Conservation (phyloP, 2,113 vertebrate genomes). For the Mohoua ochrocephala region DNA sequence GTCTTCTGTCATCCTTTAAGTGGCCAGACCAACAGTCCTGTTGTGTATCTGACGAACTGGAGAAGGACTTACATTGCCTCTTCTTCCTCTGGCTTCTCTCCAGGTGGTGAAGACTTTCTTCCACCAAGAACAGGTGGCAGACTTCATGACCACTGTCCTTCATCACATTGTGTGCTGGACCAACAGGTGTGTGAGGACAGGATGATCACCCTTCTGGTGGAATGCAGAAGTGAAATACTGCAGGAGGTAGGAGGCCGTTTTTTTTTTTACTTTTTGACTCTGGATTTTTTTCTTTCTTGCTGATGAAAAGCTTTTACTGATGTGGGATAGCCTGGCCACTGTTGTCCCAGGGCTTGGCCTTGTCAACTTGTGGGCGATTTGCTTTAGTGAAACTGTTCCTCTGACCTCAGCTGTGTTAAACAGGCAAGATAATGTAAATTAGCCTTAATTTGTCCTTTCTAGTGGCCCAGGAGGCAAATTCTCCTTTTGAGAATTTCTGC, state of each 20-base stretch:
- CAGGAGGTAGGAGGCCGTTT: background rate
- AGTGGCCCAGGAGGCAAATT: background rate
- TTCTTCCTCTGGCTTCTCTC: background rate
- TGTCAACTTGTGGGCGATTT: background rate
- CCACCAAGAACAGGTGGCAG: too few species aligned
- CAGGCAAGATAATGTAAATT: background rate
- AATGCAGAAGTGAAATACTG: background rate
- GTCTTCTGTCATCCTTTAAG: background rate
- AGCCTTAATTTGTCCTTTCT: background rate
- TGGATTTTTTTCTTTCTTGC: background rate
- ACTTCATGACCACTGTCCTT: background rate
- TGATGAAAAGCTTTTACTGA: background rate
- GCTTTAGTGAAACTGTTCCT: background rate
- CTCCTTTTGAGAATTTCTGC: background rate
- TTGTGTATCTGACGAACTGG: background rate
- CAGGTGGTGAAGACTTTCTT: background rate
- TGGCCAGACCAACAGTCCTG: background rate
- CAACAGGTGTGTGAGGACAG: rapidly evolving
- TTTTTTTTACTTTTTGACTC: background rate
- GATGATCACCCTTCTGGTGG: background rate
- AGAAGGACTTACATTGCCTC: background rate
- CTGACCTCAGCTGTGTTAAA: background rate
- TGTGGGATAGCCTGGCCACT: background rate
- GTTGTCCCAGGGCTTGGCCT: background rate
- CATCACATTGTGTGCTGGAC: background rate